Evolutionary conservation across 2,888 invertebrate genomes (phyloP), one percentile per base, ranked within the genome.

Genomic region (Ormyrus pomaceus): DNA sequence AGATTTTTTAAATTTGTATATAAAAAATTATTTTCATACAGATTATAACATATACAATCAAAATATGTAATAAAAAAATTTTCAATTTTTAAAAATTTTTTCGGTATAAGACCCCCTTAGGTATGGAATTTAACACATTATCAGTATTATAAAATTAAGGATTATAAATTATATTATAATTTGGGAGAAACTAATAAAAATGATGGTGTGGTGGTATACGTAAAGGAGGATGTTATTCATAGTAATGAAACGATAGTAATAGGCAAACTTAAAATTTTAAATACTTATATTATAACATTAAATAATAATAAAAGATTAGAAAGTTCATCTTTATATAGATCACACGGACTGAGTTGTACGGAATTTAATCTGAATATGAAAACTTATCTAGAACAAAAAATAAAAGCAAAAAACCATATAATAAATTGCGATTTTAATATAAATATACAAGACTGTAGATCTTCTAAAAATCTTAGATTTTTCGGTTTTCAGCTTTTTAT

Each of bases 301-400:
- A 68, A 55, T 34, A 55, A 68, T n/a, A 55, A 55, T 11, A 55
- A 10, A 10, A 11, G 46, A n/a, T 11, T 68, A 55, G 68, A 68
- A 68, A 55, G 55, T 48, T 11, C 68, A 3, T 68, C 68, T 11
- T 3, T 68, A 55, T 68, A 55, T 56, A 68, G 68, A 55, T 68
- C 55, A 6, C 68, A 68, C 45, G 68, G n/a, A 2, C 45, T 55
- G 2, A 56, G 45, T n/a, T 68, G 45, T 56, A n/a, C 68, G 5
- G 68, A 68, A 55, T 68, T 68, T 50, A 45, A 11, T 55, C 55
- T 68, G 6, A 55, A 56, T 1, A 2, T 68, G 45, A 68, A 55
- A 2, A 45, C 8, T 55, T 55, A 55, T 8, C 56, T 68, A 55
- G 6, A 68, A 13, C 65, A 13, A 51, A 68, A 68, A 34, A 68